Conservation (phyloP, 2,888 invertebrate genomes). For the Girardia tigrina region DNA sequence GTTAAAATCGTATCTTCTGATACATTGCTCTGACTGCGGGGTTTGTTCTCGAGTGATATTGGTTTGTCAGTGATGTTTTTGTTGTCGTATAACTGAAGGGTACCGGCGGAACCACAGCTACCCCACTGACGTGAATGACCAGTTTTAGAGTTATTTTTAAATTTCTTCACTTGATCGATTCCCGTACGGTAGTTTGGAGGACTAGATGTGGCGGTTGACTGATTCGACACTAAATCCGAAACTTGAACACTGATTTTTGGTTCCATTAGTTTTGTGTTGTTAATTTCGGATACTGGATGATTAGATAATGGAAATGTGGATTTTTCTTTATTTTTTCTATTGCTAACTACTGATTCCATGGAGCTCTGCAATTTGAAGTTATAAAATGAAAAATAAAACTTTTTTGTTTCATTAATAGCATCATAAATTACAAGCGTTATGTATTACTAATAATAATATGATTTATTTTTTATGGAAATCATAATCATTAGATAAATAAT, state of each 20-base stretch:
- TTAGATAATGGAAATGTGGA: not conserved
- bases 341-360: conserved; percentile 9
- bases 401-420: too few relatives aligned
- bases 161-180: not conserved
- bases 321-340: not conserved
- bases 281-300: not conserved
- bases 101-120: not conserved
- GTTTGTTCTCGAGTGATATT: not conserved
- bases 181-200: not conserved
- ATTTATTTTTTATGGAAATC: too few relatives aligned
- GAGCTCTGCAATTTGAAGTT: not conserved
- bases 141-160: not conserved
- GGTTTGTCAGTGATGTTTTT: not conserved
- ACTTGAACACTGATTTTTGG: not conserved
- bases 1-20: not conserved
- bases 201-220: not conserved
- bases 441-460: too few relatives aligned
- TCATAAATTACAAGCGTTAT: too few relatives aligned
- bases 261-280: not conserved
- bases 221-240: not conserved
- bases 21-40: not conserved
- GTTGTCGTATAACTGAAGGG: not conserved
- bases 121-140: not conserved
- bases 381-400: too few relatives aligned
- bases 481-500: too few relatives aligned